Percentiles rank a stretch among this genome's conserved stretches.
Conservation (phyloP, 2,888 invertebrate genomes). For the Ptychoptera albimana region DNA sequence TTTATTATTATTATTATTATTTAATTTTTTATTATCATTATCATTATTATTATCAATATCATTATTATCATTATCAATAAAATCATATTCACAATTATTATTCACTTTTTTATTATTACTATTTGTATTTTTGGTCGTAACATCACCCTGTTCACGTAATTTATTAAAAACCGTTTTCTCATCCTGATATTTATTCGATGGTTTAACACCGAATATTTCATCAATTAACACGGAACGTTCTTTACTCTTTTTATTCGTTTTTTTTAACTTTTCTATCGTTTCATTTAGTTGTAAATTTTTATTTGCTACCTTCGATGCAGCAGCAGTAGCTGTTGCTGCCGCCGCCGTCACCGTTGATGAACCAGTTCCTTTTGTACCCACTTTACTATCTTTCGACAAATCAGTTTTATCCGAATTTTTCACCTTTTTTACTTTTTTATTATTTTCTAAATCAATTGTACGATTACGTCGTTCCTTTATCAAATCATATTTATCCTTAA, state of each 20-base stretch:
- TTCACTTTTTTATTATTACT: slow-evolving; percentile 7
- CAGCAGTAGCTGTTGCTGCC: slow-evolving; percentile 4
- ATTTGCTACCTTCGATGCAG: slow-evolving; percentile 19
- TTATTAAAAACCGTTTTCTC: slow-evolving; percentile 10
- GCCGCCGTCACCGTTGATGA: too few relatives aligned
- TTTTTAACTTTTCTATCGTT: slow-evolving; percentile 47
- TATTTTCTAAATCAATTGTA: slow-evolving; percentile 30
- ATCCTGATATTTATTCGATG: slow-evolving; percentile 9
- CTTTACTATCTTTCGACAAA: slow-evolving; percentile 33
- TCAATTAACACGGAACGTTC: slow-evolving; percentile 10
- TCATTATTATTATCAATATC: slow-evolving; percentile 15
- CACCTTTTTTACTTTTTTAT: neutral
- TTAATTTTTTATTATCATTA: slow-evolving; percentile 10
- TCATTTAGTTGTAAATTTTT: slow-evolving; percentile 36
- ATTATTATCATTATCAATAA: slow-evolving; percentile 17
- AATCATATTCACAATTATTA: slow-evolving; percentile 13
- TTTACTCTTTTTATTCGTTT: slow-evolving; percentile 24
- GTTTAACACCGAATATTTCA: slow-evolving; percentile 11
- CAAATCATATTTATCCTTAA: slow-evolving; percentile 40
- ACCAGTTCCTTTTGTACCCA: slow-evolving; percentile 24
- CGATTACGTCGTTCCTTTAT: slow-evolving; percentile 43
- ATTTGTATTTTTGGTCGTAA: neutral
- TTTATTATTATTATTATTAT: slow-evolving; percentile 13
- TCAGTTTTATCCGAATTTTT: slow-evolving; percentile 1
- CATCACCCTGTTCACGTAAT: slow-evolving; percentile 7